Evolutionary conservation across 2,888 invertebrate genomes (phyloP).

Genomic region (Conchocele bisecta): DNA sequence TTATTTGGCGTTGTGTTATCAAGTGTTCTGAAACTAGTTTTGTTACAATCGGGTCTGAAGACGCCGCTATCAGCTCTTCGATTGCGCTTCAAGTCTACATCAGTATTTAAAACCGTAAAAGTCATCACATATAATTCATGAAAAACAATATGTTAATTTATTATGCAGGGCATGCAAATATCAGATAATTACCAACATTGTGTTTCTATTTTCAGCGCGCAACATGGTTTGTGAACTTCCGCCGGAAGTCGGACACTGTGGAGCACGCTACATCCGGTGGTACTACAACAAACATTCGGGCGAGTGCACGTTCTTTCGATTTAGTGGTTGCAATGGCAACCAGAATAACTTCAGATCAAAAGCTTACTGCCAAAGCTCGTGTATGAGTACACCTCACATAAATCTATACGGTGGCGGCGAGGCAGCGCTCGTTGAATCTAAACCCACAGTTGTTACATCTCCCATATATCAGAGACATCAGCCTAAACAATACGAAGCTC

Average conservation of each 20-base stretch:
- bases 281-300: conserved; percentile 72
- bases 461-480: conserved; percentile 51
- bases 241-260: conserved; percentile 69
- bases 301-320: conserved; percentile 74
- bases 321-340: conserved; percentile 76
- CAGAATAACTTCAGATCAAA: conserved; percentile 73
- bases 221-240: conserved; percentile 68
- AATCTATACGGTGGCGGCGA: conserved; percentile 39
- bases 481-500: conserved; percentile 46
- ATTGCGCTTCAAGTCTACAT: too few relatives aligned
- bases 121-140: too few relatives aligned
- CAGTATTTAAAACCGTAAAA: too few relatives aligned
- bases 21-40: too few relatives aligned
- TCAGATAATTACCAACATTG: background rate
- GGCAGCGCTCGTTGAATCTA: conserved; percentile 30
- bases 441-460: conserved; percentile 54
- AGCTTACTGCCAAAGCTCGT: conserved; percentile 67
- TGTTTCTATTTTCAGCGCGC: conserved; percentile 56
- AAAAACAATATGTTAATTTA: background rate
- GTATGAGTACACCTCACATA: conserved; percentile 57
- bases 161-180: background rate
- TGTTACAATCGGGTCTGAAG: too few relatives aligned
- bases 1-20: too few relatives aligned
- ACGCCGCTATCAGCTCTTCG: too few relatives aligned
- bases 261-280: conserved; percentile 73